Conservation (phyloP, 2,797 vertebrate genomes). For the Coregonus suidteri region DNA sequence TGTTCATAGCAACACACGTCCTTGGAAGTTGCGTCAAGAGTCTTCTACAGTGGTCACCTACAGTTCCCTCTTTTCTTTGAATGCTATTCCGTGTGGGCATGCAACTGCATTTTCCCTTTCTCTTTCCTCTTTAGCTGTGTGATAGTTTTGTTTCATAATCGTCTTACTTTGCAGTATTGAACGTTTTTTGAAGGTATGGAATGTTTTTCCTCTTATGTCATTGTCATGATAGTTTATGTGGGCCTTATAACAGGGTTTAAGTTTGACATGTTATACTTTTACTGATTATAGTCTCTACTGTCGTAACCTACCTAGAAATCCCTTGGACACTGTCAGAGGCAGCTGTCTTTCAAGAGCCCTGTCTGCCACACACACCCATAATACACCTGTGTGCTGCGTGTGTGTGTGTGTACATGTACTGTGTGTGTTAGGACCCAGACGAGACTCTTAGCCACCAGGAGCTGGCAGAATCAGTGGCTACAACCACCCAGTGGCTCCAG, state of each 20-base stretch:
- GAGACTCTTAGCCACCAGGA: constrained; percentile 44
- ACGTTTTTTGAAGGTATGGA: not conserved
- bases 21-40: not conserved
- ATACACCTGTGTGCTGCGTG: not conserved
- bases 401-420: constrained; percentile 17
- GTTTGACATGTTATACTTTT: not conserved
- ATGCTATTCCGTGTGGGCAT: not conserved
- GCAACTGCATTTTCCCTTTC: not conserved
- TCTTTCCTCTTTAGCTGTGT: not conserved
- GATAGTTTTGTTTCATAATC: not conserved
- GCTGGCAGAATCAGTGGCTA: not conserved
- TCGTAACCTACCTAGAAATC: constrained; percentile 4
- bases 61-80: not conserved
- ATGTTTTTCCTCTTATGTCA: not conserved
- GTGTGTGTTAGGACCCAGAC: constrained; percentile 64
- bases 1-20: not conserved
- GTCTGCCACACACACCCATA: not conserved
- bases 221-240: not conserved
- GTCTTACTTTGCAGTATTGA: not conserved
- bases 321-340: constrained; percentile 55
- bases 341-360: constrained; percentile 55
- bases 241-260: not conserved
- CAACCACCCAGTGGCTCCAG: constrained; percentile 21
- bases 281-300: not conserved
- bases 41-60: not conserved